These are phyloP conservation scores for Chelonia mydas DNA, from an alignment of 2,797 vertebrate species.

Conservation along the genomic window DNA sequence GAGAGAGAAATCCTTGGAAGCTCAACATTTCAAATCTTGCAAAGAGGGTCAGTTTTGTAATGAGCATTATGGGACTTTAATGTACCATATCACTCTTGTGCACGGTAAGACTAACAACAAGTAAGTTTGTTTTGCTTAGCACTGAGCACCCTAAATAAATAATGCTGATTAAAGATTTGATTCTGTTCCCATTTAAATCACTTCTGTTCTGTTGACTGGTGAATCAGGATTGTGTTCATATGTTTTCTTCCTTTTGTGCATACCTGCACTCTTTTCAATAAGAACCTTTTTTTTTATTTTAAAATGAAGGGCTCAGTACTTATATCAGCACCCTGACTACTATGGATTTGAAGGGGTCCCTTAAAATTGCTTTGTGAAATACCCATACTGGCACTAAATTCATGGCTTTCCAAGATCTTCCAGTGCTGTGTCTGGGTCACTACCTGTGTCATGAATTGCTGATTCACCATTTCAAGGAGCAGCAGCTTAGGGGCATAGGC, in stretches of 20 bases:
- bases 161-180: neutral
- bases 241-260: neutral
- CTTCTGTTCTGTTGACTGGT: neutral
- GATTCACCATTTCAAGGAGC: neutral
- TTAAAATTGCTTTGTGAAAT: neutral
- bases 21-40: neutral
- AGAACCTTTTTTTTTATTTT: neutral
- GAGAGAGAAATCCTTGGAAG: conserved; percentile 10
- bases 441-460: neutral
- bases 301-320: neutral
- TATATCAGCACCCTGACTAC: neutral
- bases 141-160: neutral
- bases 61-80: neutral
- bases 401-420: neutral
- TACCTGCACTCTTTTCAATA: neutral
- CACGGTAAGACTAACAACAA: neutral
- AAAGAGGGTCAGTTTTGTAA: neutral
- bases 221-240: neutral
- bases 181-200: neutral
- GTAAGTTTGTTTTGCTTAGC: neutral
- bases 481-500: too few relatives aligned
- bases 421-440: neutral
- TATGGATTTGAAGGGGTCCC: neutral
- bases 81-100: neutral
- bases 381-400: neutral